Conservation (phyloP, 2,888 invertebrate genomes). For the Sesia bembeciformis region DNA sequence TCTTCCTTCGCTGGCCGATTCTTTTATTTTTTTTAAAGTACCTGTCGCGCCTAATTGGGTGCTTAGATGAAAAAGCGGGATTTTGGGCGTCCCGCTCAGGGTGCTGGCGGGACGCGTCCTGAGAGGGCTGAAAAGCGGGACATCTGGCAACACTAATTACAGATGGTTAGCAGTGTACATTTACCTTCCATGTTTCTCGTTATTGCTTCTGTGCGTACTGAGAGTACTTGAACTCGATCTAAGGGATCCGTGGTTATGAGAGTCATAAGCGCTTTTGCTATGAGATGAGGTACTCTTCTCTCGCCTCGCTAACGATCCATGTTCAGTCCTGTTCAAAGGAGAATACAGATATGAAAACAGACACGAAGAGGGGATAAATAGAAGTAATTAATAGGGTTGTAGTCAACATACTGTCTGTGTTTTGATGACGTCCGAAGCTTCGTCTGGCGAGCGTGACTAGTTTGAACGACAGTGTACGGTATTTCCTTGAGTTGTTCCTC, state of each 20-base stretch:
- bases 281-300: conserved; percentile 53
- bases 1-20: no score
- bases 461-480: conserved; percentile 91
- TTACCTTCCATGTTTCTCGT: conserved; percentile 61
- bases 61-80: no score
- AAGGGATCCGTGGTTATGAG: conserved; percentile 69
- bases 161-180: no score
- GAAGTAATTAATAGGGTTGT: background rate
- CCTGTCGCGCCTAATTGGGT: no score
- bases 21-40: no score
- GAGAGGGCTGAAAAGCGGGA: no score
- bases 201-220: conserved; percentile 68
- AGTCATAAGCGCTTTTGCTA: conserved; percentile 46
- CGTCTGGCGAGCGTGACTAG: conserved; percentile 76
- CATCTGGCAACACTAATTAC: no score
- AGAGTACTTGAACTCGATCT: conserved; percentile 75
- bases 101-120: no score
- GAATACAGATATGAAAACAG: background rate
- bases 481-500: conserved; percentile 90
- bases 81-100: no score
- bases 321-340: conserved; percentile 36
- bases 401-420: conserved; percentile 48
- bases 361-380: background rate
- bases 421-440: conserved; percentile 67
- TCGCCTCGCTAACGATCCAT: conserved; percentile 57